Conservation (phyloP, 35 echinoderm and acorn worm species). For the Holothuria glaberrima region DNA sequence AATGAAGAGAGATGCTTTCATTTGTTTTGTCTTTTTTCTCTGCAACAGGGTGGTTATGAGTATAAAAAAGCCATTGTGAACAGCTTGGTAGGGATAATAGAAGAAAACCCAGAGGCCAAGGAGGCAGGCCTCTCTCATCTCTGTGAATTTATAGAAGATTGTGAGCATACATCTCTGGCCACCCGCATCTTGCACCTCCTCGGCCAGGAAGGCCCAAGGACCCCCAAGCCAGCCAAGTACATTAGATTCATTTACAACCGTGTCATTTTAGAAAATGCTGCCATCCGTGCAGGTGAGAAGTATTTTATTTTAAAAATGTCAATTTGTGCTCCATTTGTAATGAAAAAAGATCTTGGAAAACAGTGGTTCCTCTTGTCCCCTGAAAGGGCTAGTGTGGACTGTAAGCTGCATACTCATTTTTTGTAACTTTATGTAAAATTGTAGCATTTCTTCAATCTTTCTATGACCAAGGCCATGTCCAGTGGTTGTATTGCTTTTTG, state of each 20-base stretch:
- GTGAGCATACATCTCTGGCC: constrained; percentile 94
- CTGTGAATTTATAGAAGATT: constrained; percentile 99
- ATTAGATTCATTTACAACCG: constrained; percentile 99
- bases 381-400: too few relatives aligned
- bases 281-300: constrained; percentile 91
- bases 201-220: constrained; percentile 92
- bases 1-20: too few relatives aligned
- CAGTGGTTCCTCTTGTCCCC: too few relatives aligned
- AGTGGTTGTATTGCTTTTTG: too few relatives aligned
- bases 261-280: constrained; percentile 97
- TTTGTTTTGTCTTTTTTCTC: background rate
- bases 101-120: constrained; percentile 95
- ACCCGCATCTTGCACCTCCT: constrained; percentile 95
- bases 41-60: constrained; percentile 89
- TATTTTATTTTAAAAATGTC: too few relatives aligned
- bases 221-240: constrained; percentile 92
- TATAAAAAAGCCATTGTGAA: constrained; percentile 98
- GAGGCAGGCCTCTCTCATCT: constrained; percentile 93
- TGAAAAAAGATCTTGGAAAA: too few relatives aligned
- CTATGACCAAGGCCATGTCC: too few relatives aligned
- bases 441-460: too few relatives aligned
- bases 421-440: too few relatives aligned
- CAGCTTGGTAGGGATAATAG: constrained; percentile 91
- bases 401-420: too few relatives aligned
- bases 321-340: too few relatives aligned